Percentiles rank a stretch among this genome's conserved stretches.
These are phyloP conservation scores for Cassiopea xamachana DNA, from an alignment of 30 jellyfish, hydroid and myxozoan genomes.

Conservation along the genomic window DNA sequence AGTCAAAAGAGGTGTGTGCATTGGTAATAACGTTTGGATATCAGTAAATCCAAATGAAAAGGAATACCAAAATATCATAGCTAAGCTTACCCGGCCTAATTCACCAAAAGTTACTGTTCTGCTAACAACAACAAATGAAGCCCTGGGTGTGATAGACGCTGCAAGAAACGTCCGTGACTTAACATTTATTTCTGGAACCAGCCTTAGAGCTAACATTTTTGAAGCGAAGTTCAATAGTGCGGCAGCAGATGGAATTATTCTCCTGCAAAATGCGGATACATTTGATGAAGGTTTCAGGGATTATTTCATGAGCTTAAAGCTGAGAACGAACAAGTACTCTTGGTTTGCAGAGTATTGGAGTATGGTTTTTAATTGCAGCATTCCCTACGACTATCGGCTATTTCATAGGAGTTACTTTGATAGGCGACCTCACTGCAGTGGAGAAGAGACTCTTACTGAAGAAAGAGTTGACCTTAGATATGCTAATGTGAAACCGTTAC, in stretches of 20 bases:
- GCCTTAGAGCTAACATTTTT: slow-evolving; percentile 27
- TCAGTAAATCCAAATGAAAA: slow-evolving; percentile 12
- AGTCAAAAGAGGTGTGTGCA: slow-evolving; percentile 38
- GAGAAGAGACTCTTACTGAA: slow-evolving; percentile 32
- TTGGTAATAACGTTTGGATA: slow-evolving; percentile 22
- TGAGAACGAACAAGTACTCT: slow-evolving; percentile 28
- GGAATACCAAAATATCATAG: slow-evolving; percentile 14
- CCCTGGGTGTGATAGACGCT: slow-evolving; percentile 55
- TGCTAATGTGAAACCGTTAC: slow-evolving; percentile 41
- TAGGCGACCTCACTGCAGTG: slow-evolving; percentile 33
- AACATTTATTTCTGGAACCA: slow-evolving; percentile 49
- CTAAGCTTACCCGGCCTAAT: background rate
- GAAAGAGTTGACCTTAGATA: slow-evolving; percentile 6
- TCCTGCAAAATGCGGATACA: slow-evolving; percentile 31
- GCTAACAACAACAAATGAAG: slow-evolving; percentile 47
- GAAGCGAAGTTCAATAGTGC: slow-evolving; percentile 19
- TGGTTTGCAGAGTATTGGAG: slow-evolving; percentile 85
- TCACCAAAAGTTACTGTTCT: slow-evolving; percentile 53
- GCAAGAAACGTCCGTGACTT: slow-evolving; percentile 21
- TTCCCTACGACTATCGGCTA: background rate
- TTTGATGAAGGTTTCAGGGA: slow-evolving; percentile 38
- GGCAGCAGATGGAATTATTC: slow-evolving; percentile 66
- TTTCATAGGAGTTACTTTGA: slow-evolving; percentile 8
- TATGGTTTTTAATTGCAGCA: slow-evolving; percentile 55
- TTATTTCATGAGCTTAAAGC: slow-evolving; percentile 43